phyloP scores from a whole-genome alignment of 2,797 vertebrate genomes.

The Chaetodon trifasciatus region DNA sequence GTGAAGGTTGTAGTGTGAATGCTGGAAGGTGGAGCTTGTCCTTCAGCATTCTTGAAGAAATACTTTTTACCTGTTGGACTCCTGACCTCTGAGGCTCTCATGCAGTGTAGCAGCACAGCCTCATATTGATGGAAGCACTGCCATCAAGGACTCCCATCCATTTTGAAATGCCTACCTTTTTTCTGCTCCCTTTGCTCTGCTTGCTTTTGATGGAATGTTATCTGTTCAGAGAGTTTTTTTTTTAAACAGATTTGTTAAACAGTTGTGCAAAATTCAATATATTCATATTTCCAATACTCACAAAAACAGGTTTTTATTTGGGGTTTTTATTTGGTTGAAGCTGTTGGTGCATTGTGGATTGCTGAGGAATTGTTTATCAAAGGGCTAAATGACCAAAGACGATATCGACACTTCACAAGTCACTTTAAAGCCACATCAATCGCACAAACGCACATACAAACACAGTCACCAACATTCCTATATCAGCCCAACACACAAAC shows the following conservation, averaged over 20 bases:
- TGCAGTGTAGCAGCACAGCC: conserved; percentile 2
- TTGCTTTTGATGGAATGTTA: conserved; percentile 9
- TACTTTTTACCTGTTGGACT: conserved; percentile 28
- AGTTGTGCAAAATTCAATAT: background rate
- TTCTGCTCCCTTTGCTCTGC: conserved; percentile 11
- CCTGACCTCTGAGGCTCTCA: conserved; percentile 28
- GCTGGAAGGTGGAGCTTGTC: background rate
- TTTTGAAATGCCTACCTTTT: conserved; percentile 13
- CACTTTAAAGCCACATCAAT: conserved; percentile 74
- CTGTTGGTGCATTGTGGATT: background rate
- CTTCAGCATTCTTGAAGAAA: conserved; percentile 36
- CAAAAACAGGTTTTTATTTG: background rate
- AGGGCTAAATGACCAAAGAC: conserved; percentile 50
- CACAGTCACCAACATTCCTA: background rate
- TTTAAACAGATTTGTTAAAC: background rate
- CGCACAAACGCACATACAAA: conserved; percentile 10
- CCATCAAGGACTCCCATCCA: conserved; percentile 31
- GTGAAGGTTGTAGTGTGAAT: conserved; percentile 34
- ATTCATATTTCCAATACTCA: background rate
- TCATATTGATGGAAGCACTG: conserved; percentile 29
- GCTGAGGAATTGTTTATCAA: conserved; percentile 69
- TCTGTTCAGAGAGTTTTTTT: background rate
- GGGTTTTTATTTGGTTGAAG: background rate
- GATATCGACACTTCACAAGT: conserved; percentile 76
- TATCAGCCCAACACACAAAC: conserved; percentile 7